These are phyloP conservation scores for Ornithoptera priamus DNA, from an alignment of 2,888 invertebrate genomes.

Conservation along the genomic window DNA sequence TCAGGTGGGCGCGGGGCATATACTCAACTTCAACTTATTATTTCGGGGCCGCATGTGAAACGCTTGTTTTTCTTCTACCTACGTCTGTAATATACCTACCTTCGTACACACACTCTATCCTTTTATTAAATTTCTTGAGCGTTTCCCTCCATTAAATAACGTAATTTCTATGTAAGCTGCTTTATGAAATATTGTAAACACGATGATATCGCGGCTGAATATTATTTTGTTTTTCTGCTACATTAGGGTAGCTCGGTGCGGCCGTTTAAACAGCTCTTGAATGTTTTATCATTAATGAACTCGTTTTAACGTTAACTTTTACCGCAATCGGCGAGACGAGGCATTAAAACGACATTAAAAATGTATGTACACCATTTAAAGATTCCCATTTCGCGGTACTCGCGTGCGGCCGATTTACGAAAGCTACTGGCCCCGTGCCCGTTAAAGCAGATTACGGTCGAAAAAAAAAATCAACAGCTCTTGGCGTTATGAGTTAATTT, in stretches of 20 bases:
- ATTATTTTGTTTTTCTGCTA: constrained; percentile 25
- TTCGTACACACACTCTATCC: constrained; percentile 63
- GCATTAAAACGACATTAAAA: constrained; percentile 74
- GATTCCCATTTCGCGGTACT: constrained; percentile 72
- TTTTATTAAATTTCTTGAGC: constrained; percentile 65
- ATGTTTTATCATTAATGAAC: constrained; percentile 60
- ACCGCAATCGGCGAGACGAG: constrained; percentile 66
- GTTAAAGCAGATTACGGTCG: constrained; percentile 75
- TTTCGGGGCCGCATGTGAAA: constrained; percentile 66
- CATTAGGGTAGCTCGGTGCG: constrained; percentile 22
- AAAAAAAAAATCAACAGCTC: constrained; percentile 74
- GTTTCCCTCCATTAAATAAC: constrained; percentile 46
- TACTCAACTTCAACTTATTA: constrained; percentile 76
- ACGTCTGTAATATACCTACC: constrained; percentile 45
- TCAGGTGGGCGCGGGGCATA: constrained; percentile 70
- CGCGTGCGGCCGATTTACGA: constrained; percentile 72
- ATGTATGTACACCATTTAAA: constrained; percentile 75
- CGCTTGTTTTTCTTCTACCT: constrained; percentile 69
- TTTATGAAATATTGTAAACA: constrained; percentile 30
- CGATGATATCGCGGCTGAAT: constrained; percentile 18
- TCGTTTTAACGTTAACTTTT: constrained; percentile 74
- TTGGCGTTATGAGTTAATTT: constrained; percentile 80
- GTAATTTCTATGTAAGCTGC: constrained; percentile 37
- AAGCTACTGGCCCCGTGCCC: constrained; percentile 77
- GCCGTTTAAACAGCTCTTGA: constrained; percentile 44